Percentiles rank a stretch among this genome's conserved stretches.
Evolutionary conservation across 2,113 vertebrate species (phyloP).

Genomic region (Chaetodon trifascialis): DNA sequence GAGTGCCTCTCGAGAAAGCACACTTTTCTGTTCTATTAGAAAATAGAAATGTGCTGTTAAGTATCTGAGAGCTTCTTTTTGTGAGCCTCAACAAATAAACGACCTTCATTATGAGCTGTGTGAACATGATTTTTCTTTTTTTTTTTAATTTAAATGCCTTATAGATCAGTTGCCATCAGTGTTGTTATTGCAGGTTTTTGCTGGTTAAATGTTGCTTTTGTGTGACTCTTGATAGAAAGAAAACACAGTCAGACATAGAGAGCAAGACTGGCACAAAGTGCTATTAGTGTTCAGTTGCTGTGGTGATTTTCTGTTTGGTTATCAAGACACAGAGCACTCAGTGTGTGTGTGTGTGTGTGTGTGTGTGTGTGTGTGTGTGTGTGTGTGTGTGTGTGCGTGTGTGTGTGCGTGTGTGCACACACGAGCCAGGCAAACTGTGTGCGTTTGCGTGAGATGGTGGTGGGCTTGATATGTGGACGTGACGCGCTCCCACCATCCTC

Average conservation of each 20-base stretch:
- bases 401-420: slow-evolving; percentile 23
- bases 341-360: too few relatives aligned
- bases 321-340: slow-evolving; percentile 49
- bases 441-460: slow-evolving; percentile 47
- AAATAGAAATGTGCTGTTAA: not conserved
- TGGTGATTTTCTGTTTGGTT: slow-evolving; percentile 75
- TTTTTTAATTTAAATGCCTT: not conserved
- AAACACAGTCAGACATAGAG: slow-evolving; percentile 16
- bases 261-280: slow-evolving; percentile 50
- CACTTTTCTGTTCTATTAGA: not conserved
- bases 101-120: not conserved
- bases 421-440: slow-evolving; percentile 50
- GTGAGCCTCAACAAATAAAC: not conserved
- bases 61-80: not conserved
- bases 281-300: slow-evolving; percentile 68
- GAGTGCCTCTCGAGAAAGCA: slow-evolving; percentile 33
- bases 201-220: not conserved
- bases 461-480: slow-evolving; percentile 58
- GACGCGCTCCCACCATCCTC: slow-evolving; percentile 63
- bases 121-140: not conserved
- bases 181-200: not conserved
- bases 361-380: slow-evolving; percentile 31
- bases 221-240: not conserved
- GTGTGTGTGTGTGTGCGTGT: slow-evolving; percentile 17
- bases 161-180: not conserved